Conservation (phyloP, 2,797 vertebrate species). For the Hyperoplus lanceolatus region DNA sequence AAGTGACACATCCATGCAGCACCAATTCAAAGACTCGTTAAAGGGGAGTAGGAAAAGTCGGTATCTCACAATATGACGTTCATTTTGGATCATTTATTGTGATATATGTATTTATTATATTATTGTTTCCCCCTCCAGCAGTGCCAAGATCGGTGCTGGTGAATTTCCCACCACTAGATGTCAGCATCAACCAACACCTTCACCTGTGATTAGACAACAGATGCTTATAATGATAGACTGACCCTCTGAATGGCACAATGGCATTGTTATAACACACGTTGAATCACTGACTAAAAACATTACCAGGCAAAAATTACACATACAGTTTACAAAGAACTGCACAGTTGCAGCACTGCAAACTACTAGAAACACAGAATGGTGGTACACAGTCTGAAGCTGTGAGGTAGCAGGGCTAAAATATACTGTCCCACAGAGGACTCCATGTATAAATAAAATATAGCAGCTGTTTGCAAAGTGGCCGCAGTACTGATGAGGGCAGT, state of each 20-base stretch:
- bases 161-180: constrained; percentile 76
- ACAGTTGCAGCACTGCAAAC: not conserved
- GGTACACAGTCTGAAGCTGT: not conserved
- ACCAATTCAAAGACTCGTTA: constrained; percentile 11
- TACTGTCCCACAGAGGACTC: not conserved
- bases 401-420: not conserved
- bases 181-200: constrained; percentile 72
- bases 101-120: constrained; percentile 7
- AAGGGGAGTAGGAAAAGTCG: constrained; percentile 1
- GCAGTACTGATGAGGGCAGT: not conserved
- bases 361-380: not conserved
- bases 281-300: not conserved
- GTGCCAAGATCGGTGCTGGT: constrained; percentile 22
- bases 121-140: constrained; percentile 2
- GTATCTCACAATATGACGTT: not conserved
- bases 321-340: not conserved
- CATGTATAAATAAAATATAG: constrained; percentile 10
- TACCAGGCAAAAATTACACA: not conserved
- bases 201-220: constrained; percentile 42
- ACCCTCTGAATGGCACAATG: not conserved
- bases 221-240: constrained; percentile 16
- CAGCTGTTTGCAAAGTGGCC: constrained; percentile 1
- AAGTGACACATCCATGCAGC: not conserved
- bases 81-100: not conserved
- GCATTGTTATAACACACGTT: not conserved